Evolutionary conservation across 64 coral and sea anemone genomes (phyloP).

Genomic region (Pocillopora verrucosa): DNA sequence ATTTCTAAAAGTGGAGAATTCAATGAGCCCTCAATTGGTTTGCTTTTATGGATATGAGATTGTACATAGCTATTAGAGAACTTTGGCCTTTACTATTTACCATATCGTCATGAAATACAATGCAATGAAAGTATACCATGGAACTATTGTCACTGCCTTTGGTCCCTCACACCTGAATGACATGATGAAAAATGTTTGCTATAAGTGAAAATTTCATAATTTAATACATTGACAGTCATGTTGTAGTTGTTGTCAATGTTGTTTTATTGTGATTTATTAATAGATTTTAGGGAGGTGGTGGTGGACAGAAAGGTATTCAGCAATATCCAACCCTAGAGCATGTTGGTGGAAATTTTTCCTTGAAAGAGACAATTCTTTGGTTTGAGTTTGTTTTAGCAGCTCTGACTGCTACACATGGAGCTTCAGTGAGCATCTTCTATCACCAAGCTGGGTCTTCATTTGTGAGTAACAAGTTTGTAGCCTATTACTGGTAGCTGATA

Average conservation of each 20-base stretch:
- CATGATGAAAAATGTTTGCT: too few relatives aligned
- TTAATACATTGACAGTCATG: neutral
- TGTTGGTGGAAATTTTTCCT: constrained; percentile 73
- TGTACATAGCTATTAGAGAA: too few relatives aligned
- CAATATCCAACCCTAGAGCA: constrained; percentile 74
- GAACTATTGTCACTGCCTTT: too few relatives aligned
- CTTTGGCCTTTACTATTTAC: too few relatives aligned
- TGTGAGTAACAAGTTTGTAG: constrained; percentile 21
- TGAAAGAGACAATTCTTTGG: constrained; percentile 88
- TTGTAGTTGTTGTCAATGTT: neutral
- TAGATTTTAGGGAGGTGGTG: constrained; percentile 97
- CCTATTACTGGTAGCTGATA: too few relatives aligned
- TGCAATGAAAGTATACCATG: too few relatives aligned
- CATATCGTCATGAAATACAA: too few relatives aligned
- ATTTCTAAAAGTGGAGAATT: too few relatives aligned
- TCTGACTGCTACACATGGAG: constrained; percentile 90
- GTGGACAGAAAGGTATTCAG: constrained; percentile 85
- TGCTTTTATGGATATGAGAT: too few relatives aligned
- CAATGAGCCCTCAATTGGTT: too few relatives aligned
- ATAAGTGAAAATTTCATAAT: neutral
- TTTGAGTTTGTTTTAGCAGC: constrained; percentile 86
- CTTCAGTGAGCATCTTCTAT: constrained; percentile 73
- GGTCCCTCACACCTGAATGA: too few relatives aligned
- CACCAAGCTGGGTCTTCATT: constrained; percentile 66
- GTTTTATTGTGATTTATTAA: neutral